These are phyloP conservation scores for Halichondria panicea DNA, from an alignment of 37 sponge, comb jelly and placozoan genomes.

Conservation along the genomic window DNA sequence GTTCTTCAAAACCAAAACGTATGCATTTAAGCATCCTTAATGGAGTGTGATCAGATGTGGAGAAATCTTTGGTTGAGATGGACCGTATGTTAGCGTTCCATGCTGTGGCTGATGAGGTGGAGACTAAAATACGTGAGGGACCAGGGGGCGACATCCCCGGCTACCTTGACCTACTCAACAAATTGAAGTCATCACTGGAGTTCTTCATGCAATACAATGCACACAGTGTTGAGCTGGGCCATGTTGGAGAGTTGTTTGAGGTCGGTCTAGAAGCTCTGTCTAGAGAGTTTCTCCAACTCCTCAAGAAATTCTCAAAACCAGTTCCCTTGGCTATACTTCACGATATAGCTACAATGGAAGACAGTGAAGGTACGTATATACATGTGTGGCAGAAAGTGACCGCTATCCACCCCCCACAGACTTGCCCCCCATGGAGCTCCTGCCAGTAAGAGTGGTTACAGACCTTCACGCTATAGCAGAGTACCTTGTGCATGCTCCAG, in stretches of 20 bases:
- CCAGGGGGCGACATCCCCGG: constrained; percentile 41
- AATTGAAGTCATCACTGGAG: constrained; percentile 47
- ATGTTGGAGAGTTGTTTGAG: constrained; percentile 32
- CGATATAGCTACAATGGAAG: constrained; percentile 59
- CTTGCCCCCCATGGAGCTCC: constrained; percentile 49
- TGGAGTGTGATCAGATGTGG: constrained; percentile 61
- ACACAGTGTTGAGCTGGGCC: constrained; percentile 66
- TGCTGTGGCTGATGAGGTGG: constrained; percentile 81
- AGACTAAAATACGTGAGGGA: constrained; percentile 63
- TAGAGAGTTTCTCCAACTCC: constrained; percentile 58
- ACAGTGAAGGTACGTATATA: constrained; percentile 50
- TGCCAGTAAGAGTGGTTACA: constrained; percentile 51
- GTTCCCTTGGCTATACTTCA: constrained; percentile 64
- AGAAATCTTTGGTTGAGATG: constrained; percentile 53
- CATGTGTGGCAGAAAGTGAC: not conserved
- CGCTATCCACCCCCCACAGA: constrained; percentile 16
- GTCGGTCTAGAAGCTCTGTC: constrained; percentile 55
- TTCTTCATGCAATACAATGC: constrained; percentile 73
- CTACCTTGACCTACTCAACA: constrained; percentile 59
- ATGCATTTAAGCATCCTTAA: not conserved
- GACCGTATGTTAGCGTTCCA: constrained; percentile 76
- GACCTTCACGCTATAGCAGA: constrained; percentile 57
- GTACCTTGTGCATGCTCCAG: constrained; percentile 43
- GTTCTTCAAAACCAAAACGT: not conserved
- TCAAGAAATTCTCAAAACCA: constrained; percentile 62